phyloP scores from a whole-genome alignment of 92 coral and sea anemone species.

The Umimayanthus kanabou region DNA sequence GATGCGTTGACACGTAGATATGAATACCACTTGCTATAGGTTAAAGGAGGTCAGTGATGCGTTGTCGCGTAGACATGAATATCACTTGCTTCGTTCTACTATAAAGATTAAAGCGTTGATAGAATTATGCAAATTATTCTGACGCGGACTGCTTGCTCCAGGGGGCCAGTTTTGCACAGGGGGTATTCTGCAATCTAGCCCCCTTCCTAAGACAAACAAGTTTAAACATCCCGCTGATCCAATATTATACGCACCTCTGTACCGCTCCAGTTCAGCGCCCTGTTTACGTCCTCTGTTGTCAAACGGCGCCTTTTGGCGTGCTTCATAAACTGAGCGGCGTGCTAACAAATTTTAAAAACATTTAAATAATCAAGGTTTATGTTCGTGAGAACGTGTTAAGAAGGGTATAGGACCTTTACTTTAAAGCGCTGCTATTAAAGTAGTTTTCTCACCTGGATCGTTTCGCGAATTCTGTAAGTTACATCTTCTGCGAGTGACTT shows the following conservation, averaged over 20 bases:
- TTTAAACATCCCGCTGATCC: background rate
- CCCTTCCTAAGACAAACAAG: too few species aligned
- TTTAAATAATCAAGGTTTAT: too few species aligned
- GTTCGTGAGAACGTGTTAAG: background rate
- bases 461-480: slow-evolving; percentile 90
- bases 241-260: slow-evolving; percentile 62
- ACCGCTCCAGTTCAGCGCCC: slow-evolving; percentile 81
- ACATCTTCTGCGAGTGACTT: slow-evolving; percentile 89
- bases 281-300: slow-evolving; percentile 87
- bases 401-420: background rate
- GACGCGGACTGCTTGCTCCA: too few species aligned
- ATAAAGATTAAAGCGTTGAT: too few species aligned
- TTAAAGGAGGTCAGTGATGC: too few species aligned
- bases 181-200: too few species aligned
- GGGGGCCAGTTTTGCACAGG: too few species aligned
- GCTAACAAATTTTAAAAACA: slow-evolving; percentile 44
- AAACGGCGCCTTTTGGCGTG: slow-evolving; percentile 89
- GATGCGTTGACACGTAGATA: too few species aligned
- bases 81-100: too few species aligned
- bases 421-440: background rate
- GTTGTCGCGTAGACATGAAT: too few species aligned
- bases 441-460: slow-evolving; percentile 64
- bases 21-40: too few species aligned
- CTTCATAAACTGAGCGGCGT: slow-evolving; percentile 86
- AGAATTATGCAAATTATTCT: too few species aligned